Evolutionary conservation across 1,140 invertebrate species (phyloP).

Genomic region (Aphaenogaster rudis): DNA sequence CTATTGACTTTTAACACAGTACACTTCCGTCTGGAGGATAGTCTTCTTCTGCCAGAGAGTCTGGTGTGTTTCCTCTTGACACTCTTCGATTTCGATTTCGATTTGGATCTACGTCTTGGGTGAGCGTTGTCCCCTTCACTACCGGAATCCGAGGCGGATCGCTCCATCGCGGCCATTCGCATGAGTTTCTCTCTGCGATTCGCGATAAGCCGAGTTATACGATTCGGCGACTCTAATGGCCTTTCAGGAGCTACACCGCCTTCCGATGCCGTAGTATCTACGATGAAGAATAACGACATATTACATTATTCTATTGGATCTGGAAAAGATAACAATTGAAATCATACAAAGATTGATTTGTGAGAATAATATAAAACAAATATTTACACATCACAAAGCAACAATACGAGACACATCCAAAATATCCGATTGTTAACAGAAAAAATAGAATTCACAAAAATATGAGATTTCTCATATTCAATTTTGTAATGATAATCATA

Average conservation of each 20-base stretch:
- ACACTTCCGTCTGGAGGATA: slow-evolving; percentile 76
- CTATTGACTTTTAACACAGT: slow-evolving; percentile 76
- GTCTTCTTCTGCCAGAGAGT: slow-evolving; percentile 64
- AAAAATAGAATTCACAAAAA: slow-evolving; percentile 13
- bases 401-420: neutral
- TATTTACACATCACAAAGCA: neutral
- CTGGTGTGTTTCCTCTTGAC: slow-evolving; percentile 80
- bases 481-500: neutral
- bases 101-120: slow-evolving; percentile 77
- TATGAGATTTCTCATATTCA: neutral
- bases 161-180: slow-evolving; percentile 80
- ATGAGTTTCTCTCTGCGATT: slow-evolving; percentile 84
- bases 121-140: slow-evolving; percentile 68
- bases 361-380: neutral
- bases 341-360: neutral
- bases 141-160: slow-evolving; percentile 62
- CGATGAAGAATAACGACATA: slow-evolving; percentile 24
- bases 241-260: slow-evolving; percentile 76
- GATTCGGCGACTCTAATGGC: slow-evolving; percentile 82
- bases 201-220: slow-evolving; percentile 83
- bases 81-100: slow-evolving; percentile 78
- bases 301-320: slow-evolving; percentile 15
- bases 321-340: neutral
- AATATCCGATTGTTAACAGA: neutral
- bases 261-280: slow-evolving; percentile 78